A percentile compares a stretch with the other conserved stretches of the same genome.
Conservation (phyloP, 2,797 vertebrate genomes). For the Tarsius wallacei region DNA sequence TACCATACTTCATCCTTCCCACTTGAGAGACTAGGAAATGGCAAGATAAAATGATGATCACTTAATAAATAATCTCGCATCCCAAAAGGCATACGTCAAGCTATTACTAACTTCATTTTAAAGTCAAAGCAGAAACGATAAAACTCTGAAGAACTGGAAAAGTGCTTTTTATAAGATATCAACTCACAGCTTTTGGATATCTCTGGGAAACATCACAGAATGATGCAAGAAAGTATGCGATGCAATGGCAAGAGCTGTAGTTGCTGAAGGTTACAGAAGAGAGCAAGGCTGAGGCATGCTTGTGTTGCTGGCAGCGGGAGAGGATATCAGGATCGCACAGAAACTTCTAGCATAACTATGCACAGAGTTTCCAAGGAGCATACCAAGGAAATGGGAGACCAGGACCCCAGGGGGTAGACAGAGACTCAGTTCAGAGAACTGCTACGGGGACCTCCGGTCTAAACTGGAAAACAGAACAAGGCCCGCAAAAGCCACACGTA, state of each 20-base stretch:
- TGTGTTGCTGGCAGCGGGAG: neutral
- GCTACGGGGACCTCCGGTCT: neutral
- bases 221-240: neutral
- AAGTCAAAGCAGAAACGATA: neutral
- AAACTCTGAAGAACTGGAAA: neutral
- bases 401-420: accelerated
- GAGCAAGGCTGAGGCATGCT: neutral
- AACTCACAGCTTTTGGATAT: neutral
- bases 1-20: neutral
- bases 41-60: neutral
- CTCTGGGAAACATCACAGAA: neutral
- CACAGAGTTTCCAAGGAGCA: neutral
- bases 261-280: neutral
- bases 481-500: neutral
- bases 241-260: neutral
- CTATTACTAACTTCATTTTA: neutral
- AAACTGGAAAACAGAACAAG: neutral
- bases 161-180: neutral
- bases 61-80: neutral
- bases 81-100: neutral
- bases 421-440: neutral
- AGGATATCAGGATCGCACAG: neutral
- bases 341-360: neutral
- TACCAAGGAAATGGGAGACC: neutral
- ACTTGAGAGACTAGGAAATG: neutral